These are phyloP conservation scores for Eonycteris spelaea DNA, from an alignment of 2,113 vertebrate species.

Conservation along the genomic window DNA sequence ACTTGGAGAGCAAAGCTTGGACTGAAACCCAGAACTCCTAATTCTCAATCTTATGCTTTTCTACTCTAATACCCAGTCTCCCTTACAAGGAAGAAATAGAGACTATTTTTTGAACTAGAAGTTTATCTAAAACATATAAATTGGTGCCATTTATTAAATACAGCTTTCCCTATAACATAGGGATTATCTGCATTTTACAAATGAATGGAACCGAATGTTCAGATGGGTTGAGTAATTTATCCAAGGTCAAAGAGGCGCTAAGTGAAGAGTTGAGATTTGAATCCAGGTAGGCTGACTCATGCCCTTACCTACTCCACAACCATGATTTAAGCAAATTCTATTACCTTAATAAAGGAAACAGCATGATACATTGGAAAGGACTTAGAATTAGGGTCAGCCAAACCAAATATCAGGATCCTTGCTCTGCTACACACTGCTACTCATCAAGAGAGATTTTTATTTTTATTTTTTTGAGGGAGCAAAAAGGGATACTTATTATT, in stretches of 20 bases:
- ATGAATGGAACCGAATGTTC: background rate
- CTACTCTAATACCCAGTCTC: background rate
- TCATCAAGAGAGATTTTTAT: background rate
- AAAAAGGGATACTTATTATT: background rate
- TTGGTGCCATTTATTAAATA: background rate
- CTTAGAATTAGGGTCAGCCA: background rate
- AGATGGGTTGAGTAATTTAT: background rate
- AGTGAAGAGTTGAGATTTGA: background rate
- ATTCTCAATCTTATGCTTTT: background rate
- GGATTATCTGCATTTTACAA: background rate
- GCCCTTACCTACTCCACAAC: background rate
- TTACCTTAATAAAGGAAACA: background rate
- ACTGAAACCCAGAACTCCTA: background rate
- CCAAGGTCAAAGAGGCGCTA: background rate
- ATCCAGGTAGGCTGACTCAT: background rate
- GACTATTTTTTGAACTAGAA: background rate
- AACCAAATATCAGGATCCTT: background rate
- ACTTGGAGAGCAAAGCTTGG: background rate
- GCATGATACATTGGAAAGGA: background rate
- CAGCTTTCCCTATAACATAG: background rate
- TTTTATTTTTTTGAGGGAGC: background rate
- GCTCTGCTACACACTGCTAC: background rate
- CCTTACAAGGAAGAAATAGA: background rate
- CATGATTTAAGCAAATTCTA: background rate
- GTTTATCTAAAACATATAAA: background rate